phyloP scores from a whole-genome alignment of 2,797 vertebrate genomes.

The Neosalanx taihuensis region DNA sequence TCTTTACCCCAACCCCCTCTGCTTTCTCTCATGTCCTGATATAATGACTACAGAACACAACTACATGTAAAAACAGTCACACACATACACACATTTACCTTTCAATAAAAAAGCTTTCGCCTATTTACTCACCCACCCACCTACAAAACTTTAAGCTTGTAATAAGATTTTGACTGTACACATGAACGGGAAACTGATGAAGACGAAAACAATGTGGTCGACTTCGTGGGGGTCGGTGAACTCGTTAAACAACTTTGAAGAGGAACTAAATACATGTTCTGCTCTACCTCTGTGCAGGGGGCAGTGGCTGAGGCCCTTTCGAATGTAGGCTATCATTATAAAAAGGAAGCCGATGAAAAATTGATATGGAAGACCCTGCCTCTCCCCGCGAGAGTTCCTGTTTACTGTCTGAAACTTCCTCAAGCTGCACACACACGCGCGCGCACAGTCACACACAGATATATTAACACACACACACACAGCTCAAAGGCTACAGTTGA shows the following conservation, averaged over 20 bases:
- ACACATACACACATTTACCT: conserved; percentile 48
- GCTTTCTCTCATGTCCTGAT: background rate
- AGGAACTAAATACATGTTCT: conserved; percentile 40
- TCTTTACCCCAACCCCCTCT: background rate
- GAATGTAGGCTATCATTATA: conserved; percentile 61
- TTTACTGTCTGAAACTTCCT: conserved; percentile 86
- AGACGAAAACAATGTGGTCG: conserved; percentile 20
- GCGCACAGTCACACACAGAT: conserved; percentile 25
- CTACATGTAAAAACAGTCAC: conserved; percentile 5
- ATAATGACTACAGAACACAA: background rate
- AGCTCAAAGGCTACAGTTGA: no score
- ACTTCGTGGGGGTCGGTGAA: conserved; percentile 13
- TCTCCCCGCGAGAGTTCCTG: conserved; percentile 80
- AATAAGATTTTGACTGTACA: conserved; percentile 51
- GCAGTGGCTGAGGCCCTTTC: conserved; percentile 6
- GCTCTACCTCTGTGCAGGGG: conserved; percentile 22
- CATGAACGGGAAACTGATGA: conserved; percentile 58
- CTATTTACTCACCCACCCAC: conserved; percentile 64
- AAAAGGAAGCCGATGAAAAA: conserved; percentile 81
- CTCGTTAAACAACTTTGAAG: conserved; percentile 33
- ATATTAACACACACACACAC: conserved; percentile 26
- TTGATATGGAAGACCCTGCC: conserved; percentile 68
- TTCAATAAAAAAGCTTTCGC: conserved; percentile 44
- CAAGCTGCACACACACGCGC: conserved; percentile 30
- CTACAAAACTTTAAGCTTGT: conserved; percentile 46